phyloP scores from a whole-genome alignment of 1,140 invertebrate genomes.

The Aporrectodea caliginosa region DNA sequence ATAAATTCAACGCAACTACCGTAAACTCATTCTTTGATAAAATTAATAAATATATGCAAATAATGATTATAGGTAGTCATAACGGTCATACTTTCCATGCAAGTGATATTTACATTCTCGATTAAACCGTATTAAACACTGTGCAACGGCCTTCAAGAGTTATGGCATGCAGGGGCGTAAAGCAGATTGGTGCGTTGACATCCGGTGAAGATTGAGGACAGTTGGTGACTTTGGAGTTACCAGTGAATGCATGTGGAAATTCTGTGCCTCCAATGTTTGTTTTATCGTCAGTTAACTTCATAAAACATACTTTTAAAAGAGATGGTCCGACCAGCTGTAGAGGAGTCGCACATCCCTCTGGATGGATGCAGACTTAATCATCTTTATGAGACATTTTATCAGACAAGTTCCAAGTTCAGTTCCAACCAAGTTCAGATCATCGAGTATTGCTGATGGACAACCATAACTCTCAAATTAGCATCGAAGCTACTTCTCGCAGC shows the following conservation, averaged over 20 bases:
- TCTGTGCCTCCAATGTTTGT: constrained; percentile 44
- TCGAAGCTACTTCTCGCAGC: neutral
- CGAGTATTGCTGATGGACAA: constrained; percentile 25
- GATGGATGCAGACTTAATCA: constrained; percentile 58
- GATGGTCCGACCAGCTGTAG: constrained; percentile 52
- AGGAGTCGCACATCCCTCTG: constrained; percentile 50
- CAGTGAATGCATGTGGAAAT: constrained; percentile 41
- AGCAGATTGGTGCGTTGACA: constrained; percentile 54
- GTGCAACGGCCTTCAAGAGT: constrained; percentile 56
- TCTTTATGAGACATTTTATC: constrained; percentile 56
- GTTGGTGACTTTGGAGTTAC: constrained; percentile 38
- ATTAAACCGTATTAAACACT: constrained; percentile 58
- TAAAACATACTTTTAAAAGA: constrained; percentile 52
- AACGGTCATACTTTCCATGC: constrained; percentile 38
- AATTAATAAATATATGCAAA: too few species aligned
- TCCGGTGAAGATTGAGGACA: constrained; percentile 55
- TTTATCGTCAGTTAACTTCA: constrained; percentile 43
- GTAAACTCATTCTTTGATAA: constrained; percentile 37
- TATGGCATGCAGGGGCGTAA: constrained; percentile 49
- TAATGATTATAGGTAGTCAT: constrained; percentile 35
- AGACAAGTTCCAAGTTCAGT: constrained; percentile 42
- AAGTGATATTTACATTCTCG: constrained; percentile 55
- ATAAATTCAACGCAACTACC: constrained; percentile 57
- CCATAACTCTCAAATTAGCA: constrained; percentile 19
- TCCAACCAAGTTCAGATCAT: too few species aligned